A percentile compares a stretch with the other conserved stretches of the same genome.
Evolutionary conservation across 2,797 vertebrate species (phyloP).

Genomic region (Cryptoprocta ferox): DNA sequence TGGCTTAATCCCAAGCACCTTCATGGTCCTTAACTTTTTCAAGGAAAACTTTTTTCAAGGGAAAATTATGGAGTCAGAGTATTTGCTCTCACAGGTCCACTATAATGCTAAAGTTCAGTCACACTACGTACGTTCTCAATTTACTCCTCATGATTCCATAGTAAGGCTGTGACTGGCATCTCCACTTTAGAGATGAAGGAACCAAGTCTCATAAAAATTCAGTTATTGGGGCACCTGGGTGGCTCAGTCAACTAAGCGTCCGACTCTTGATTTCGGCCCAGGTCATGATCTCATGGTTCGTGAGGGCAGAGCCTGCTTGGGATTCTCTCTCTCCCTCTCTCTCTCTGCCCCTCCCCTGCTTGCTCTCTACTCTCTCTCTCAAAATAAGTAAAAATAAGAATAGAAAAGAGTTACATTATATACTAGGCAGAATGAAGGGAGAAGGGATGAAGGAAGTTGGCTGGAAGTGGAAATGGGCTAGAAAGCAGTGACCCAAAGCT

Average conservation of each 20-base stretch:
- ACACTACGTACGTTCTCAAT: not conserved
- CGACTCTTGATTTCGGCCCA: no score
- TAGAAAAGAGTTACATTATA: not conserved
- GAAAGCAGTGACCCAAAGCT: not conserved
- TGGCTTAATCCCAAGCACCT: not conserved
- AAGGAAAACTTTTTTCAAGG: conserved; percentile 8
- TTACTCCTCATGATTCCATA: not conserved
- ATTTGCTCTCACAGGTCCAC: not conserved
- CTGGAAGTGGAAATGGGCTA: not conserved
- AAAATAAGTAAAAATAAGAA: no score
- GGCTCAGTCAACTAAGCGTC: no score
- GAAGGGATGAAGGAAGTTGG: not conserved
- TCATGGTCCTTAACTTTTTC: not conserved
- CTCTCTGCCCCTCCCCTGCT: no score
- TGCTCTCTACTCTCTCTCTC: no score
- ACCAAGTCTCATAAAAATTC: not conserved
- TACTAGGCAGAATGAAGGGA: not conserved
- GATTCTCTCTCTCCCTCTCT: no score
- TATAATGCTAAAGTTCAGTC: not conserved
- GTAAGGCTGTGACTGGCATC: not conserved
- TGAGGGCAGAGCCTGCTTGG: no score
- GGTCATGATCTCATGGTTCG: no score
- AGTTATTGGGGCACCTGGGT: no score
- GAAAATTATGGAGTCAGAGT: not conserved
- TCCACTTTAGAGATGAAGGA: conserved; percentile 8